Percentiles rank a stretch among this genome's conserved stretches.
These are phyloP conservation scores for Apamea sordens DNA, from an alignment of 2,888 invertebrate species.

Conservation along the genomic window DNA sequence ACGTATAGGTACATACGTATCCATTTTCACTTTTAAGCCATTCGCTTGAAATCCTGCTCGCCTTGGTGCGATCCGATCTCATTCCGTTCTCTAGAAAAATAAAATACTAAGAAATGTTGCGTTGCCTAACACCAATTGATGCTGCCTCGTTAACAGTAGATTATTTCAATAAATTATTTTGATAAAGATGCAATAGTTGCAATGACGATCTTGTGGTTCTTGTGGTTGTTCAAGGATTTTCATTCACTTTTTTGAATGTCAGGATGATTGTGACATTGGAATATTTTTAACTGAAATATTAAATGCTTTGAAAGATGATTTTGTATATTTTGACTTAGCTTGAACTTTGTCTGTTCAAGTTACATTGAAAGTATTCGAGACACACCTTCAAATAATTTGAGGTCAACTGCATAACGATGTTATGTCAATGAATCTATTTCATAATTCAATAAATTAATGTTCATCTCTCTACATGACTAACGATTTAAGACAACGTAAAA, in stretches of 20 bases:
- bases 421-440: conserved; percentile 39
- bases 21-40: conserved; percentile 56
- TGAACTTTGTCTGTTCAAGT: conserved; percentile 41
- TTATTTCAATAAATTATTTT: conserved; percentile 50
- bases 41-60: conserved; percentile 52
- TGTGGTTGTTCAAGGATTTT: conserved; percentile 51
- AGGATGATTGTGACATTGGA: conserved; percentile 40
- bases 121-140: conserved; percentile 54
- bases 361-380: conserved; percentile 37
- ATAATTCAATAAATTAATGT: not conserved
- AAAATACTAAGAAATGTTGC: conserved; percentile 41
- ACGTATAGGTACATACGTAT: conserved; percentile 20
- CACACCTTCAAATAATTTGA: conserved; percentile 40
- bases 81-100: conserved; percentile 59
- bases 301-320: conserved; percentile 9
- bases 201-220: conserved; percentile 21
- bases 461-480: not conserved
- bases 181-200: conserved; percentile 45
- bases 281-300: conserved; percentile 27
- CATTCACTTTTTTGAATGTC: conserved; percentile 58
- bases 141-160: conserved; percentile 39
- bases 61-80: conserved; percentile 56
- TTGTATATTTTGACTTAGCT: conserved; percentile 17
- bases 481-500: not conserved
- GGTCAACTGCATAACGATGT: conserved; percentile 29